Conservation (phyloP, 2,797 vertebrate genomes). For the Chaenodraco wilsoni region DNA sequence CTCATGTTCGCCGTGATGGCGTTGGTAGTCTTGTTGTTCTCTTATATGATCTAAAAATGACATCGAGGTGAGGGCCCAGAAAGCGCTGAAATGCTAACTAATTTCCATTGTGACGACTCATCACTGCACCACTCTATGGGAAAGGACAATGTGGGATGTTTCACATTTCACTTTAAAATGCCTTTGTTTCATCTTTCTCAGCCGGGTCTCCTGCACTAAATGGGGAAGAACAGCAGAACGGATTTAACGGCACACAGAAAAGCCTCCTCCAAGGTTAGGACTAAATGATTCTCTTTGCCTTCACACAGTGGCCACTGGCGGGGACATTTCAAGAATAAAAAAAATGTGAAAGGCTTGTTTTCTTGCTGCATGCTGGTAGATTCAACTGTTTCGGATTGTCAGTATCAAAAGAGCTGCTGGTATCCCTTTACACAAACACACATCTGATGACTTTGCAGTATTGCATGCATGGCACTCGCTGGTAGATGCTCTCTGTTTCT, state of each 20-base stretch:
- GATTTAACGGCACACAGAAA: slow-evolving; percentile 78
- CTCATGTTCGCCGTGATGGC: no score
- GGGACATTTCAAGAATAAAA: slow-evolving; percentile 54
- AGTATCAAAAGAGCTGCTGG: slow-evolving; percentile 37
- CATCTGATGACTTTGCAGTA: slow-evolving; percentile 43
- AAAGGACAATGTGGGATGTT: not conserved
- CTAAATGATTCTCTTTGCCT: slow-evolving; percentile 54
- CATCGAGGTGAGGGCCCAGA: no score
- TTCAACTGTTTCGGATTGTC: slow-evolving; percentile 40
- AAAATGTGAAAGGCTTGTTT: slow-evolving; percentile 38
- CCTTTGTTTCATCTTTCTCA: not conserved
- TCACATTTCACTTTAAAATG: not conserved
- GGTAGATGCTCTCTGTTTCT: slow-evolving; percentile 46
- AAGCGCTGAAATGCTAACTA: no score
- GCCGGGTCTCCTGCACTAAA: slow-evolving; percentile 80
- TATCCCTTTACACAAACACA: slow-evolving; percentile 30
- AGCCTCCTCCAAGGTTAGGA: slow-evolving; percentile 85
- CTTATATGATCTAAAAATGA: no score
- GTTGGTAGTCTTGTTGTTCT: no score
- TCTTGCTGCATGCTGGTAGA: slow-evolving; percentile 69
- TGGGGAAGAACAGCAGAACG: slow-evolving; percentile 79
- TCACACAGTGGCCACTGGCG: slow-evolving; percentile 46
- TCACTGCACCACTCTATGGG: no score
- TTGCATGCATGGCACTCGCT: slow-evolving; percentile 54
- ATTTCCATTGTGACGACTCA: no score